Evolutionary conservation across 2,888 invertebrate genomes (phyloP), one percentile per base, ranked within the genome.

Genomic region (Liopterus haemorrhoidalis): DNA sequence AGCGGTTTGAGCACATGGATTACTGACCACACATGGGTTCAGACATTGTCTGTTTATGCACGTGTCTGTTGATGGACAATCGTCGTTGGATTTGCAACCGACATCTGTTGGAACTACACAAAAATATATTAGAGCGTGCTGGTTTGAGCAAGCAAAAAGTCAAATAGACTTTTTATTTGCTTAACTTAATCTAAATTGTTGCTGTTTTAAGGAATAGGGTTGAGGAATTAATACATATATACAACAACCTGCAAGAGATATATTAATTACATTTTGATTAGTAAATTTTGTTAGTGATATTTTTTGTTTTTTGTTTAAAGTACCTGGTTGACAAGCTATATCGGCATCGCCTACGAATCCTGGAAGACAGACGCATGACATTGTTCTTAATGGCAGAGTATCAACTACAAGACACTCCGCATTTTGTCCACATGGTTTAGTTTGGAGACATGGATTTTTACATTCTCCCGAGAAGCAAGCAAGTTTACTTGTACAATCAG

Each of bases 321-420:
- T 77, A 90, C 91, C 84, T 71, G 75, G 78, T 61, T 74, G 78
- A 65, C 92, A 93, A 66, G 85, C 82, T 50, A 83, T 76, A 55
- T 90, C 86, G 6, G 92, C 90, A 66, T 92, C 89, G 53, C 92
- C 92, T 54, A 83, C 75, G 57, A 80, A 85, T 49, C 89, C 89
- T 48, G 80, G 80, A 49, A 85, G 76, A 62, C 92, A 93, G 60
- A 85, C 81, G 64, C 92, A 92, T 47, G 87, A 81, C 79, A 92
- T 86, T 5, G 90, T 89, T 55, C 91, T 78, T 68, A 89, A 75
- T 4, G 92, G 92, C 51, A 91, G 68, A 0, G 89, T 88, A 60
- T 91, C 85, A 16, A 89, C 81, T 6, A 92, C 91, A 5, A 81
- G 77, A 63, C 93, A 93, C 54, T 82, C 76, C 0, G 92, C 89